Base-by-base conservation (phyloP, 2,797 vertebrate genomes). In the Menidia menidia region DNA sequence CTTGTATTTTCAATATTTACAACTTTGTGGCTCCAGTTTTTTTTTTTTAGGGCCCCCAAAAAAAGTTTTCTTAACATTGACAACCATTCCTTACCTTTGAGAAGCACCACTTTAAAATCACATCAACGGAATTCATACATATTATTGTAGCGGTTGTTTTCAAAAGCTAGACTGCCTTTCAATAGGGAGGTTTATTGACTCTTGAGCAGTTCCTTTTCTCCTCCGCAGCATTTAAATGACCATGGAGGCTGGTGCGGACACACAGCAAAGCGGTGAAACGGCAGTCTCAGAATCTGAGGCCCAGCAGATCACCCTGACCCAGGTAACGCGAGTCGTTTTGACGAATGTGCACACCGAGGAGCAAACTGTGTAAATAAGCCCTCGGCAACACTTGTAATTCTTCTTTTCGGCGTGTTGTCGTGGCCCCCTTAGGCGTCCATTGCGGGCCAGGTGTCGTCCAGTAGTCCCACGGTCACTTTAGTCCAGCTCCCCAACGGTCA, bases 401-500 rank as follows among this genome's bases (percentile, higher is more conserved):
- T 25, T 25, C 25, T 25, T 25, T 25, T 25, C 2, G 25, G 18
- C 18, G 1, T 42, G 33, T 73, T 52, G 81, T 68, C 70, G 71
- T 69, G 45, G 19, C 74, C 43, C 12, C 89, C 98, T 25, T 2
- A 25, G 98, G 96, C 96, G 32, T 94, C 97, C 78, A 97, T 99
- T 92, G 94, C 92, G 0, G 95, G 92, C 75, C 98, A 99, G 15
- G 94, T 95, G 77, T 94, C 97, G 0, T 95, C 96, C 48, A 95
- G 95, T 63, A 94, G 94, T 18, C 94, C 96, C 75, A 99, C 98
- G 0, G 96, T 99, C 81, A 98, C 98, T 41, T 92, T 99, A 78
- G 98, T 99, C 65, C 98, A 99, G 89, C 92, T 99, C 81, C 98
- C 98, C 53, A 99, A 99, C 65, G 98, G 98, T 72, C 98, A 99